Conservation (phyloP, 2,113 vertebrate genomes). For the Misgurnus anguillicaudatus region DNA sequence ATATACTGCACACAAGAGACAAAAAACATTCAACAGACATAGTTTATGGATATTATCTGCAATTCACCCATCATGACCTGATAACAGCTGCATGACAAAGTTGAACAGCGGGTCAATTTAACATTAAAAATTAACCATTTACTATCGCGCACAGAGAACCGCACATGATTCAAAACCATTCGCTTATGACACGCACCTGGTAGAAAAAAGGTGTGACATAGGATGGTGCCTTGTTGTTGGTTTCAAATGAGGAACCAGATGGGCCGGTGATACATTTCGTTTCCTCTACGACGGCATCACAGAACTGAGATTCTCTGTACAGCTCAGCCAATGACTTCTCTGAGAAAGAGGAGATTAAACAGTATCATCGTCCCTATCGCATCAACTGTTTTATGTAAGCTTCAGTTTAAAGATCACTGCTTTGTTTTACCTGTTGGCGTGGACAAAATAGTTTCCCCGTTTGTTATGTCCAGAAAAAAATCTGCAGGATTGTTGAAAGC, state of each 20-base stretch:
- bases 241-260: background rate
- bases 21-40: background rate
- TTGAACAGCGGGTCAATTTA: conserved; percentile 12
- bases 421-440: conserved; percentile 18
- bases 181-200: conserved; percentile 66
- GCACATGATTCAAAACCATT: conserved; percentile 4
- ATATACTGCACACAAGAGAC: background rate
- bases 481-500: conserved; percentile 77
- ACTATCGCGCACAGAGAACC: background rate
- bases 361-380: background rate
- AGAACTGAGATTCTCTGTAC: conserved; percentile 66
- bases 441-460: conserved; percentile 65
- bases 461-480: conserved; percentile 80
- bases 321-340: conserved; percentile 59
- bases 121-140: conserved; percentile 22
- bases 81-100: background rate
- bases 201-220: conserved; percentile 74
- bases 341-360: background rate
- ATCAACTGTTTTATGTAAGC: background rate
- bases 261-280: conserved; percentile 55
- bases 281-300: conserved; percentile 60
- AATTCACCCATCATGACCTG: conserved; percentile 23
- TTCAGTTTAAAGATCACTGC: background rate
- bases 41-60: conserved; percentile 22
- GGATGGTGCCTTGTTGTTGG: conserved; percentile 8